A percentile compares a stretch with the other conserved stretches of the same genome.
Evolutionary conservation across 2,888 invertebrate species (phyloP).

Genomic region (Paralinhomoeus sp.): DNA sequence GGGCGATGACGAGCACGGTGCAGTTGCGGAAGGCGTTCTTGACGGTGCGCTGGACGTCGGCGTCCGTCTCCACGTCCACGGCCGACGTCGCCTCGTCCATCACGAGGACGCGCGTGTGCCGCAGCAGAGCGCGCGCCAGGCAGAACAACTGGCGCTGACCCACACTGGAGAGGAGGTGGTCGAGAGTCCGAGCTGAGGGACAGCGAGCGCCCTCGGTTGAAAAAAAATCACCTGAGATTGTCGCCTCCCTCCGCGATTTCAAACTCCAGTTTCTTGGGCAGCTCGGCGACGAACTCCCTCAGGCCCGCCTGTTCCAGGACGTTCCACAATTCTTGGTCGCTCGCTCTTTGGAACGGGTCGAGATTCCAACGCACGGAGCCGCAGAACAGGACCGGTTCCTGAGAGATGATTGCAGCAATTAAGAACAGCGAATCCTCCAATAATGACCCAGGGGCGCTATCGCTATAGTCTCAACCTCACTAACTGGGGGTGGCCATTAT

Average conservation of each 20-base stretch:
- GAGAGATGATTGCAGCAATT: too few relatives aligned
- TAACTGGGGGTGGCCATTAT: too few relatives aligned
- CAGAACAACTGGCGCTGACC: conserved; percentile 33
- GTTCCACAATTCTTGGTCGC: conserved; percentile 63
- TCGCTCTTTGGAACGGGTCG: conserved; percentile 57
- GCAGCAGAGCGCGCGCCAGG: conserved; percentile 29
- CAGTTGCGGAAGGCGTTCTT: conserved; percentile 57
- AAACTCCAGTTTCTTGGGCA: conserved; percentile 52
- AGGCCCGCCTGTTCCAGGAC: conserved; percentile 71
- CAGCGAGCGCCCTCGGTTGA: too few relatives aligned
- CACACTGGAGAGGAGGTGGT: conserved; percentile 20
- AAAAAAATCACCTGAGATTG: conserved; percentile 38
- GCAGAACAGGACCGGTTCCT: conserved; percentile 84
- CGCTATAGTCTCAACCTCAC: too few relatives aligned
- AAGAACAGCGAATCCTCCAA: too few relatives aligned
- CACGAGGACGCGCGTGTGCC: conserved; percentile 34
- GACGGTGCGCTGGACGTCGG: conserved; percentile 45
- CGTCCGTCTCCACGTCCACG: conserved; percentile 25
- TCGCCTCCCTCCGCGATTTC: conserved; percentile 74
- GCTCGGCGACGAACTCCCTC: conserved; percentile 51
- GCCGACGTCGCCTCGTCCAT: conserved; percentile 37
- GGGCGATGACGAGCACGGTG: conserved; percentile 71
- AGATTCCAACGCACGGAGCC: conserved; percentile 70
- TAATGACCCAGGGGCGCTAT: too few relatives aligned
- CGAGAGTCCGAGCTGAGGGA: too few relatives aligned